Evolutionary conservation across 1,140 invertebrate genomes (phyloP), one percentile per base, ranked within the genome.

Genomic region (Plutomurus gul): DNA sequence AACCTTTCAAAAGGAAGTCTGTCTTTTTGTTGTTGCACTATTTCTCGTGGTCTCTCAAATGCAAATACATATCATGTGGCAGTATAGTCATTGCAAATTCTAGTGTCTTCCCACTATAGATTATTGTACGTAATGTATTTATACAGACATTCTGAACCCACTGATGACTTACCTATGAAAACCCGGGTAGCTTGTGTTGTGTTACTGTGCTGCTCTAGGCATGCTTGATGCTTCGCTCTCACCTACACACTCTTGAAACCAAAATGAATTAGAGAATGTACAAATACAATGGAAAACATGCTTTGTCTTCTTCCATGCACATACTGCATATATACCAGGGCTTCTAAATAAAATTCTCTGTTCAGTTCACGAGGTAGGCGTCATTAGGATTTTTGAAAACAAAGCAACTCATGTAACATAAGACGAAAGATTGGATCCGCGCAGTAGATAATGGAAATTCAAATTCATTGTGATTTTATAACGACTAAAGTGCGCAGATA

Each of bases 161-260:
- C 51, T 60, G 56, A 65, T 65, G 56, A 65, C 30, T 65, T 18
- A 33, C 56, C 56, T 65, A 65, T 65, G 56, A 33, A 65, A 65
- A 16, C n/a, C 11, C 7, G n/a, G 1, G 10, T 30, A n/a, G n/a
- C n/a, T n/a, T n/a, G n/a, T n/a, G n/a, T n/a, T n/a, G n/a, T n/a
- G n/a, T n/a, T n/a, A n/a, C n/a, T n/a, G n/a, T n/a, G n/a, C n/a
- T n/a, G n/a, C n/a, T n/a, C n/a, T n/a, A n/a, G n/a, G n/a, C n/a
- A n/a, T n/a, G n/a, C 51, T 1, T 11, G 2, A 3, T 33, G 30
- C 25, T 65, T 60, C 22, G 4, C 56, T 33, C 16, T 18, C 20
- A 20, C 20, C 27, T 65, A 11, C 56, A n/a, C 10, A 65, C 4
- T 3, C 4, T n/a, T 33, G 11, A 13, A n/a, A 43, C 11, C 39